These are phyloP conservation scores for Myioborus miniatus DNA, from an alignment of 2,797 vertebrate genomes.

Conservation along the genomic window DNA sequence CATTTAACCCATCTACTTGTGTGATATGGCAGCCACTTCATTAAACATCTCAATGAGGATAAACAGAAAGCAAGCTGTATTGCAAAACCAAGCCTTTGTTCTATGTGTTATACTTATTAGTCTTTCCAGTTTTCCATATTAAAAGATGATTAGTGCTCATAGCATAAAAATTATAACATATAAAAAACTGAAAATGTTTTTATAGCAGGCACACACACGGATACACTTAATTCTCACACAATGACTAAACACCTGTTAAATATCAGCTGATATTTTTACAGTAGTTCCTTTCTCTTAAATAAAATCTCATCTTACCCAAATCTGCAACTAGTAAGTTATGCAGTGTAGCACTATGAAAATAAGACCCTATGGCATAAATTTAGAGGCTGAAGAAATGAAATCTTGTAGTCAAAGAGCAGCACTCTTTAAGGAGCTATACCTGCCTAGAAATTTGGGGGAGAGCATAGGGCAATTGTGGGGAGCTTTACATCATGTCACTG, in stretches of 20 bases:
- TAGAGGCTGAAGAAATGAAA: not conserved
- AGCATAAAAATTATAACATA: not conserved
- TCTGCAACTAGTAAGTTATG: not conserved
- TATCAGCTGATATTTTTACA: not conserved
- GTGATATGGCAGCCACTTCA: conserved; percentile 48
- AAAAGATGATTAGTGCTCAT: conserved; percentile 26
- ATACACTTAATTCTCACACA: not conserved
- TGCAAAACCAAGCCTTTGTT: not conserved
- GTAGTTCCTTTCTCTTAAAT: conserved; percentile 5
- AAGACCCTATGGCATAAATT: not conserved
- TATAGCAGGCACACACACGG: not conserved
- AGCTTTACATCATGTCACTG: not conserved
- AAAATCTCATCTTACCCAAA: not conserved
- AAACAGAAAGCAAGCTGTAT: conserved; percentile 55
- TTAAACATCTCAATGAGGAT: conserved; percentile 38
- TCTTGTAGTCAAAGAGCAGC: not conserved
- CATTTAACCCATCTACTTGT: conserved; percentile 48
- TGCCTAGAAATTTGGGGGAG: not conserved
- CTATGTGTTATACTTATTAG: conserved; percentile 44
- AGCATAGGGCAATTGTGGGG: rapidly evolving
- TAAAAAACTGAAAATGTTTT: not conserved
- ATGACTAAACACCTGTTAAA: not conserved
- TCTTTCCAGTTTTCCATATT: not conserved
- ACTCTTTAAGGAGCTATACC: not conserved
- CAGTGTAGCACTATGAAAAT: not conserved